A percentile compares a stretch with the other conserved stretches of the same genome.
Evolutionary conservation across 2,113 vertebrate species (phyloP).

Genomic region (Paraplagusia blochii): DNA sequence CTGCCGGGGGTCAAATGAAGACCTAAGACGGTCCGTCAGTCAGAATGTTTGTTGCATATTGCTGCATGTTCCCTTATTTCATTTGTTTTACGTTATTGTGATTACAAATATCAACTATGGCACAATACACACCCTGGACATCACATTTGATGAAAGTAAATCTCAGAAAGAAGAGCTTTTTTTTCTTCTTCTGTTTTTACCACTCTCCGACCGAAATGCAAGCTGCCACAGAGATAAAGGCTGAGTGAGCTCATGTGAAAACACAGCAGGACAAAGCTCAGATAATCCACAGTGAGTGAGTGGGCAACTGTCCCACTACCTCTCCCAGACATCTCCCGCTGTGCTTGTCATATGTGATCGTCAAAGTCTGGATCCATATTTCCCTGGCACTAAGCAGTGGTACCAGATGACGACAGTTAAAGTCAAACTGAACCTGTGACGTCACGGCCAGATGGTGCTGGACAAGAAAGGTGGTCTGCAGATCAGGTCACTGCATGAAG

Average conservation of each 20-base stretch:
- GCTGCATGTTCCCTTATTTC: background rate
- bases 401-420: background rate
- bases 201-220: too few relatives aligned
- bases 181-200: slow-evolving; percentile 1
- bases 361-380: too few relatives aligned
- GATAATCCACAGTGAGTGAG: too few relatives aligned
- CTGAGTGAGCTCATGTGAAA: too few relatives aligned
- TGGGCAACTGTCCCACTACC: background rate
- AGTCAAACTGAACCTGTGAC: background rate
- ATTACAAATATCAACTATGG: slow-evolving; percentile 25
- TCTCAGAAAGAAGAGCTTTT: background rate
- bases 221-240: too few relatives aligned
- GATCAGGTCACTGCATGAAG: slow-evolving; percentile 17
- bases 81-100: slow-evolving; percentile 18
- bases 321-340: background rate
- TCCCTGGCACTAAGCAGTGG: background rate
- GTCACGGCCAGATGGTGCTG: background rate
- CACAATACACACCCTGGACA: background rate
- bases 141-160: background rate
- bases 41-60: too few relatives aligned
- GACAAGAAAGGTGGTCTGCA: slow-evolving; percentile 44
- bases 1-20: too few relatives aligned
- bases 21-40: too few relatives aligned
- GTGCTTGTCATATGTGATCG: background rate
- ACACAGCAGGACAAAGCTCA: too few relatives aligned